A percentile compares a stretch with the other conserved stretches of the same genome.
Conservation (phyloP, 1,140 invertebrate genomes). For the Atopsyche davidsoni region DNA sequence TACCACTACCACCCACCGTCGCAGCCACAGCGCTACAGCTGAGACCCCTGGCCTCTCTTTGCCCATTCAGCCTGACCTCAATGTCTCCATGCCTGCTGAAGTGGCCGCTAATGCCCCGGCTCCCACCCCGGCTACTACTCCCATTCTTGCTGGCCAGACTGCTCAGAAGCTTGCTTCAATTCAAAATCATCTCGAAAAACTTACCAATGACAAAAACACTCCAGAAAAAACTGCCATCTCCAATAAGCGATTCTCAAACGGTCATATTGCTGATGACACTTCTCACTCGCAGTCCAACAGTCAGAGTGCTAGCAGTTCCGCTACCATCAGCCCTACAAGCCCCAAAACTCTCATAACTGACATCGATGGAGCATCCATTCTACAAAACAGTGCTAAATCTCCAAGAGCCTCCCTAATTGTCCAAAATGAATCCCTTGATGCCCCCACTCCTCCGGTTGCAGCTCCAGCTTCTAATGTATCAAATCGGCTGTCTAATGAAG, state of each 20-base stretch:
- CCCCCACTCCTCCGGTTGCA: neutral
- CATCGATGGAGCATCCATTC: too few species aligned
- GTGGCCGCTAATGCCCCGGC: constrained; percentile 12
- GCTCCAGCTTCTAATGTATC: constrained; percentile 4
- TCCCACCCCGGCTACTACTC: neutral
- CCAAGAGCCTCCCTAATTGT: constrained; percentile 21
- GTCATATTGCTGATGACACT: constrained; percentile 2
- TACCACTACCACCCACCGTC: constrained; percentile 17
- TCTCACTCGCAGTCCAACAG: neutral
- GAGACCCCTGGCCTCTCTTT: constrained; percentile 19
- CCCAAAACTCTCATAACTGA: too few species aligned
- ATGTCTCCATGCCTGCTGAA: constrained; percentile 34
- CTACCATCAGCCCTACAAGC: constrained; percentile 24
- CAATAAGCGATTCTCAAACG: constrained; percentile 20
- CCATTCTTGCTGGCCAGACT: constrained; percentile 9
- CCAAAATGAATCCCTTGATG: neutral
- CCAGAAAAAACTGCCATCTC: constrained; percentile 9
- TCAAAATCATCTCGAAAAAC: constrained; percentile 21
- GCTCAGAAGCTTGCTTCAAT: constrained; percentile 20
- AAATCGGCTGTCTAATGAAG: constrained; percentile 8
- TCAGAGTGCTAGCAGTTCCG: constrained; percentile 19
- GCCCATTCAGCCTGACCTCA: constrained; percentile 35
- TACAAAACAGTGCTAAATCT: constrained; percentile 25
- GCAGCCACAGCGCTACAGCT: constrained; percentile 28
- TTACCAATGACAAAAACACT: neutral